Evolutionary conservation across 2,888 invertebrate species (phyloP).

Genomic region (Erebia ligea): DNA sequence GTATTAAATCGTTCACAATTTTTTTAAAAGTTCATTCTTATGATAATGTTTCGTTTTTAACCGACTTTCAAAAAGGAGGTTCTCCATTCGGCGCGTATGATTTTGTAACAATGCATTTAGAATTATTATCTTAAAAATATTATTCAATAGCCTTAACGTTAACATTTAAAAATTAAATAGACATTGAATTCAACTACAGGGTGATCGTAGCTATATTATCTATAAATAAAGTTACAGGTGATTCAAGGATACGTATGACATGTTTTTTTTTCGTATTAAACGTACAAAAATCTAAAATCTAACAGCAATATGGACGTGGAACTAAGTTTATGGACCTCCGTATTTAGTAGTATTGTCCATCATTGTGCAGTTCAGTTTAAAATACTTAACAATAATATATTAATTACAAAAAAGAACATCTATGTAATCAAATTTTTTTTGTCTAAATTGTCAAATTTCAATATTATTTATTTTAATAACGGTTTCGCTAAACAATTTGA

Average conservation of each 20-base stretch:
- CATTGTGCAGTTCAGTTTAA: conserved; percentile 71
- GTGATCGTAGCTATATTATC: conserved; percentile 6
- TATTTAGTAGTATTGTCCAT: conserved; percentile 78
- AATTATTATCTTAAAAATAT: conserved; percentile 7
- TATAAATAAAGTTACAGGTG: conserved; percentile 11
- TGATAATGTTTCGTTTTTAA: not conserved
- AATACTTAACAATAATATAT: conserved; percentile 53
- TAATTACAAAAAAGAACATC: conserved; percentile 64
- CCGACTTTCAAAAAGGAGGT: too few relatives aligned
- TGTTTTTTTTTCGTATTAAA: conserved; percentile 52
- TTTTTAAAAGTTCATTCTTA: not conserved
- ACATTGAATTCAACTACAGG: conserved; percentile 21
- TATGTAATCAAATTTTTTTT: conserved; percentile 35
- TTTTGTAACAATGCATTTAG: conserved; percentile 6
- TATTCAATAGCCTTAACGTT: conserved; percentile 7
- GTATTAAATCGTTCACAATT: not conserved
- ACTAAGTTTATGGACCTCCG: conserved; percentile 76
- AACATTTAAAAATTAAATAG: conserved; percentile 21
- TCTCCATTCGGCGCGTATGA: too few relatives aligned
- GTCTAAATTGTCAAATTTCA: conserved; percentile 28
- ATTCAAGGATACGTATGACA: conserved; percentile 53
- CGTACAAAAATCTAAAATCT: conserved; percentile 68
- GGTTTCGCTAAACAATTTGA: conserved; percentile 41
- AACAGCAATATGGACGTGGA: conserved; percentile 71
- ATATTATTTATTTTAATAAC: conserved; percentile 36